phyloP scores from a whole-genome alignment of 2,888 invertebrate genomes.

The Craniophora ligustri region DNA sequence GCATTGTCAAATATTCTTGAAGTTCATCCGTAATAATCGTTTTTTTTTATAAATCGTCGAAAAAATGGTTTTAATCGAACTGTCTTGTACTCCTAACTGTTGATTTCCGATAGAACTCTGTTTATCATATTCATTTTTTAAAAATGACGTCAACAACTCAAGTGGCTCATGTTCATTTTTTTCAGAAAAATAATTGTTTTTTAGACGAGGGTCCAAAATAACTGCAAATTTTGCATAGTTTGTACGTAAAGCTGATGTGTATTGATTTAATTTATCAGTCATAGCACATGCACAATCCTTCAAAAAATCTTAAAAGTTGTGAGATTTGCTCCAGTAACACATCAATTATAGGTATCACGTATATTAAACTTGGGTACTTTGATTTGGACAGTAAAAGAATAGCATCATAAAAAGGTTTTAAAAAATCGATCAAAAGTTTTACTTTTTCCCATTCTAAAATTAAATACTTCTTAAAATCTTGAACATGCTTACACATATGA shows the following conservation, averaged over 20 bases:
- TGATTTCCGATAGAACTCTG: too few species aligned
- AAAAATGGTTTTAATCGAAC: too few species aligned
- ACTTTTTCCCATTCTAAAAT: neutral
- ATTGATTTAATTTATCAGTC: neutral
- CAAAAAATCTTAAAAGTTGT: neutral
- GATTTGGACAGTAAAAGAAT: neutral
- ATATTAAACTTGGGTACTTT: neutral
- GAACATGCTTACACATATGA: neutral
- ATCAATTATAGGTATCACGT: neutral
- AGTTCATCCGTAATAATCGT: too few species aligned
- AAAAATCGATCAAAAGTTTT: neutral
- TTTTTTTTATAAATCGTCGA: too few species aligned
- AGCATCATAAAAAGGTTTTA: neutral
- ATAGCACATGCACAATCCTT: neutral
- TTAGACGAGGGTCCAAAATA: too few species aligned
- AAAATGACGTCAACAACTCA: too few species aligned
- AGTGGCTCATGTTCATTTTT: too few species aligned
- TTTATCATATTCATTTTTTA: too few species aligned
- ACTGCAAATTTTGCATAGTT: neutral
- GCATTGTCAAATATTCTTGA: neutral
- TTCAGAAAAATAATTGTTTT: too few species aligned
- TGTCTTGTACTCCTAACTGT: too few species aligned
- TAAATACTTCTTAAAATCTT: neutral
- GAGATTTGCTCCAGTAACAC: neutral
- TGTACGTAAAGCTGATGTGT: neutral